Evolutionary conservation across 35 echinoderm and acorn worm genomes (phyloP).

Genomic region (Lytechinus pictus): DNA sequence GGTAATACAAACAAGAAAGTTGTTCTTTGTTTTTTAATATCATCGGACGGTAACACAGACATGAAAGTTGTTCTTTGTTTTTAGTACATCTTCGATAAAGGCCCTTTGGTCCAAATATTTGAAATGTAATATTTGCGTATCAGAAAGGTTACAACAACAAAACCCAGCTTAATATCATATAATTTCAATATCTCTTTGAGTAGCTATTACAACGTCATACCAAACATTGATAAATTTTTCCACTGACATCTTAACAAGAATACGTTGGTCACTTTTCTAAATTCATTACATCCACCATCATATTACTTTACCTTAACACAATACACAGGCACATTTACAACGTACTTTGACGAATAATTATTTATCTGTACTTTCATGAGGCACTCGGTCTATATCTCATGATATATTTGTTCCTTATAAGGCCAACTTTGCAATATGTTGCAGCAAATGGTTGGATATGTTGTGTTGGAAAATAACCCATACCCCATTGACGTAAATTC

Average conservation of each 20-base stretch:
- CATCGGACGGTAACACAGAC: neutral
- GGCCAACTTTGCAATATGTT: constrained; percentile 7
- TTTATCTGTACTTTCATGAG: neutral
- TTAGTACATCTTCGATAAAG: neutral
- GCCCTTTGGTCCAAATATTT: neutral
- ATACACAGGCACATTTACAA: neutral
- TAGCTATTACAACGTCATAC: too few relatives aligned
- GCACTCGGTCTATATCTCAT: neutral
- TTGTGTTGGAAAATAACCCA: too few relatives aligned
- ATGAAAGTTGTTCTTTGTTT: neutral
- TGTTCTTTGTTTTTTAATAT: neutral
- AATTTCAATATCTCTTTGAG: too few relatives aligned
- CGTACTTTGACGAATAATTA: neutral
- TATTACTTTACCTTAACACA: neutral
- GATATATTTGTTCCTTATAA: neutral
- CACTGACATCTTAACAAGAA: neutral
- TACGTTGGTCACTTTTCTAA: neutral
- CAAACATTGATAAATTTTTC: neutral
- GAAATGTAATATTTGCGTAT: neutral
- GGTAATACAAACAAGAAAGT: too few relatives aligned
- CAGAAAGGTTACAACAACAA: neutral
- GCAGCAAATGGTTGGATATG: neutral
- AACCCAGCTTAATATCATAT: neutral
- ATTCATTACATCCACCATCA: neutral
- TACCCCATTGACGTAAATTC: too few relatives aligned